Evolutionary conservation across 2,888 invertebrate genomes (phyloP), one percentile per base, ranked within the genome.

Genomic region (Pterobdella sp.): DNA sequence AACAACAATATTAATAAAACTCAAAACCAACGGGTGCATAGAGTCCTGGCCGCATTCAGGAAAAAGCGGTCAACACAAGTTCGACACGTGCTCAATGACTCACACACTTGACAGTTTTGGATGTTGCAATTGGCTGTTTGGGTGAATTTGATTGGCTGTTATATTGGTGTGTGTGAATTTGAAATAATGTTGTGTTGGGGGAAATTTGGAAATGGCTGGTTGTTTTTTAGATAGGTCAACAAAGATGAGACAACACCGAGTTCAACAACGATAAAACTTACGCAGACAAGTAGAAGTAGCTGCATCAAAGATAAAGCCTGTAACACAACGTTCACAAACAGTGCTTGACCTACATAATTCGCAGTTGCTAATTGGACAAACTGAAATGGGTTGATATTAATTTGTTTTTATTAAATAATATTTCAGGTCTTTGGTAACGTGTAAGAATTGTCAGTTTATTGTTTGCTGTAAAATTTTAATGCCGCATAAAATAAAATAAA

Each of bases 101-200:
- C 31, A 32, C 69, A 69, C n/a, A 1, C 52, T 49, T 52, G 52
- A 31, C 69, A 69, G 69, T 69, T 69, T 31, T 32, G 14, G 26
- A 69, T 49, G 32, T 52, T 69, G 52, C 69, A 69, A 29, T 42
- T 49, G 52, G 69, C 69, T 69, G 68, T 26, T 14, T 10, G 63
- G 4, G n/a, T n/a, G n/a, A n/a, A n/a, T n/a, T n/a, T n/a, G n/a
- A n/a, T n/a, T n/a, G n/a, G n/a, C n/a, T n/a, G n/a, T n/a, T n/a
- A n/a, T n/a, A n/a, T n/a, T n/a, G n/a, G n/a, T n/a, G n/a, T n/a
- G n/a, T n/a, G n/a, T n/a, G n/a, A n/a, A n/a, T n/a, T n/a, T n/a
- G n/a, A n/a, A n/a, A n/a, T n/a, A n/a, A n/a, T n/a, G n/a, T n/a
- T n/a, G n/a, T n/a, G n/a, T n/a, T n/a, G n/a, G n/a, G n/a, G n/a